These are phyloP conservation scores for Eufriesea mexicana DNA, from an alignment of 1,140 invertebrate genomes.

Conservation along the genomic window DNA sequence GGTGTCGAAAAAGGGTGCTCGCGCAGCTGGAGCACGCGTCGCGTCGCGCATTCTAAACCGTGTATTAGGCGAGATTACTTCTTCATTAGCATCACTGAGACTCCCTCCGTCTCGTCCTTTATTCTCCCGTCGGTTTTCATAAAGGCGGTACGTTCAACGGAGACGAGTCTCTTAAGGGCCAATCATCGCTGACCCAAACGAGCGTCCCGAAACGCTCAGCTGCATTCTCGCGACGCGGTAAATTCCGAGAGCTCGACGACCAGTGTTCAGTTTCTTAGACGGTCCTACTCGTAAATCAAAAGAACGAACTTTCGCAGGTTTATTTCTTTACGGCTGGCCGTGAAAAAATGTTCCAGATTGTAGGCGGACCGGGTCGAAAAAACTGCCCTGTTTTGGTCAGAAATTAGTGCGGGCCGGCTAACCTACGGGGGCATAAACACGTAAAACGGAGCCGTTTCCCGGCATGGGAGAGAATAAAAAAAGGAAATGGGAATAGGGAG, in stretches of 20 bases:
- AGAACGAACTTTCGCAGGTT: constrained; percentile 23
- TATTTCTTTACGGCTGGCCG: constrained; percentile 71
- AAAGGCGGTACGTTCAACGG: constrained; percentile 6
- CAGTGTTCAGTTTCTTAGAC: background rate
- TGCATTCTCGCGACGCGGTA: background rate
- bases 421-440: constrained; percentile 49
- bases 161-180: background rate
- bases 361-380: constrained; percentile 58
- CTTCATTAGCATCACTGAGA: constrained; percentile 24
- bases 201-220: too few relatives aligned
- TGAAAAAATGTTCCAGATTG: constrained; percentile 70
- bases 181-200: background rate
- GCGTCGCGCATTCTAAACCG: constrained; percentile 57
- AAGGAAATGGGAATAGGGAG: constrained; percentile 54
- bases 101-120: background rate
- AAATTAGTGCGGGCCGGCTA: constrained; percentile 71
- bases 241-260: background rate
- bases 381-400: constrained; percentile 77
- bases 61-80: constrained; percentile 54
- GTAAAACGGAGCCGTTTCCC: constrained; percentile 50
- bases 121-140: background rate
- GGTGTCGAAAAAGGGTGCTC: background rate
- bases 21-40: constrained; percentile 17
- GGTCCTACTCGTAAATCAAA: constrained; percentile 35
- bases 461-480: background rate